Evolutionary conservation across 2,888 invertebrate genomes (phyloP).

Genomic region (Lasioglossum morio): DNA sequence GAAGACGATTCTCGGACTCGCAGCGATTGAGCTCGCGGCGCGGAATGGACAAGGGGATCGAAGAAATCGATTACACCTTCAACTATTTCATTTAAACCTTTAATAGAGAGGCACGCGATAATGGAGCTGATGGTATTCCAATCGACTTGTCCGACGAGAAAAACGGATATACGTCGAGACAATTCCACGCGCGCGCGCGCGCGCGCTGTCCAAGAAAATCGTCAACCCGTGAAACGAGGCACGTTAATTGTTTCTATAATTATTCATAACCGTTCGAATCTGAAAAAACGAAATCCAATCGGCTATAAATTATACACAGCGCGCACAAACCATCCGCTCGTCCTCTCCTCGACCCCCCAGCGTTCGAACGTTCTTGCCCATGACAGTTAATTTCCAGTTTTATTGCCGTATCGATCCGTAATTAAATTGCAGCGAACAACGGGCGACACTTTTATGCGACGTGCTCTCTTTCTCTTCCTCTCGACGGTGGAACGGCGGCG

Average conservation of each 20-base stretch:
- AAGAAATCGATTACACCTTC: neutral
- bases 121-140: neutral
- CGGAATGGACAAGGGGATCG: neutral
- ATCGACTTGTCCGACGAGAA: neutral
- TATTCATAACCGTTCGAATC: conserved; percentile 48
- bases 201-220: neutral
- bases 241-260: conserved; percentile 46
- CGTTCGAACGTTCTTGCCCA: neutral
- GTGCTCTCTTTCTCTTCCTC: neutral
- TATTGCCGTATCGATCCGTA: conserved; percentile 60
- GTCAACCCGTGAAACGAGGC: conserved; percentile 13
- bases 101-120: neutral
- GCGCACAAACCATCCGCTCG: conserved; percentile 12
- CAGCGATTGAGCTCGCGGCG: neutral
- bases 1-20: neutral
- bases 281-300: conserved; percentile 41
- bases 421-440: conserved; percentile 53
- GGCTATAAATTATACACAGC: conserved; percentile 43
- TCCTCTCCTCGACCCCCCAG: neutral
- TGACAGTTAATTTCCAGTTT: conserved; percentile 61
- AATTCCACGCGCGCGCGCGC: neutral
- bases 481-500: neutral
- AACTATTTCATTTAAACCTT: neutral
- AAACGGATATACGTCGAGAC: neutral
- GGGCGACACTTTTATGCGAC: conserved; percentile 41